These are phyloP conservation scores for Leptocoma aspasia DNA, from an alignment of 2,113 vertebrate genomes.

Conservation along the genomic window DNA sequence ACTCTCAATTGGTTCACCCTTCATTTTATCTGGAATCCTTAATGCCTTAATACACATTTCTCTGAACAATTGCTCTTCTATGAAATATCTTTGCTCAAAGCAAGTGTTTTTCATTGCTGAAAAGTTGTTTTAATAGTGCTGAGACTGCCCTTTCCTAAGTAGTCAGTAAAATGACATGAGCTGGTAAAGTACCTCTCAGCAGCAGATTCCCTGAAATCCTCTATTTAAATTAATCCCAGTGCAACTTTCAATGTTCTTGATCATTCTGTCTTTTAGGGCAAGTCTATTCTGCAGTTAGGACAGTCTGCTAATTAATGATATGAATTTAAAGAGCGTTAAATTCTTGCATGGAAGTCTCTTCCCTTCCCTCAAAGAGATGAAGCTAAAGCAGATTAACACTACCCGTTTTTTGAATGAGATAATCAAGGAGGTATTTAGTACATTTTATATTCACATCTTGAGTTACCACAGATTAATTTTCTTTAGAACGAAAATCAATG, in stretches of 20 bases:
- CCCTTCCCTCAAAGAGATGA: background rate
- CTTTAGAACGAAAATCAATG: background rate
- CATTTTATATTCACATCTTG: background rate
- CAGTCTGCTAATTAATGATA: background rate
- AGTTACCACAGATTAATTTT: background rate
- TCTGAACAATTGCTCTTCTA: background rate
- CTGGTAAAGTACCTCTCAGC: background rate
- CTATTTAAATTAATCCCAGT: conserved; percentile 42
- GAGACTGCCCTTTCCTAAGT: background rate
- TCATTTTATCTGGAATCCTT: background rate
- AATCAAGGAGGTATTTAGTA: background rate
- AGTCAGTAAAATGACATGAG: background rate
- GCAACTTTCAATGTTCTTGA: background rate
- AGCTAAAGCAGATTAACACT: background rate
- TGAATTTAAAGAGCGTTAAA: background rate
- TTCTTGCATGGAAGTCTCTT: background rate
- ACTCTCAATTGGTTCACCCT: background rate
- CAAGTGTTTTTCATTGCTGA: background rate
- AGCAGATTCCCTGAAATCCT: conserved; percentile 4
- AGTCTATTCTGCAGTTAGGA: background rate
- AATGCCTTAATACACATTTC: background rate
- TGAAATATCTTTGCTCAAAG: background rate
- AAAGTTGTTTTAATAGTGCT: background rate
- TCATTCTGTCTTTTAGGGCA: background rate
- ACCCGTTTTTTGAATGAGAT: background rate